Percentiles rank a stretch among this genome's conserved stretches.
Conservation (phyloP, 2,113 vertebrate genomes). For the Callaeas wilsoni region DNA sequence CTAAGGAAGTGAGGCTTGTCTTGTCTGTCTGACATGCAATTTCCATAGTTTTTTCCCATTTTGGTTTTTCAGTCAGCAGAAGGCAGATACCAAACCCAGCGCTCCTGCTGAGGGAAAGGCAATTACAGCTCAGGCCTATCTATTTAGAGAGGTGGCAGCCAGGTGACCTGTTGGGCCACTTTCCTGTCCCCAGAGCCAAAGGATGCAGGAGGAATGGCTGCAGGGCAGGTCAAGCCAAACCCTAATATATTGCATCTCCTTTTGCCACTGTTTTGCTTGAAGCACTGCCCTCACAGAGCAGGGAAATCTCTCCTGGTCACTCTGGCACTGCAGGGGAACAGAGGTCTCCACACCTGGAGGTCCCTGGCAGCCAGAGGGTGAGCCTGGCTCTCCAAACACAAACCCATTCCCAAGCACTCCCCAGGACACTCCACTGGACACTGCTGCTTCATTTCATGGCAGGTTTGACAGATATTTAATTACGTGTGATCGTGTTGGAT, state of each 20-base stretch:
- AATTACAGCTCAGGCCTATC: not conserved
- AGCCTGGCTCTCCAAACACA: not conserved
- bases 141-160: not conserved
- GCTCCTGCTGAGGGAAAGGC: not conserved
- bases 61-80: not conserved
- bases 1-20: not conserved
- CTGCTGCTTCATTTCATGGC: constrained; percentile 40
- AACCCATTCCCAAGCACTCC: not conserved
- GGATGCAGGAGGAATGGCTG: not conserved
- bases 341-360: not conserved
- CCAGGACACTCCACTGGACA: not conserved
- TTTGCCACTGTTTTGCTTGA: not conserved
- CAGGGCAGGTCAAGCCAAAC: not conserved
- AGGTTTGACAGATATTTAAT: constrained; percentile 64
- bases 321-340: not conserved
- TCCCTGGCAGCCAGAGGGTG: not conserved
- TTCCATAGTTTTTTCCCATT: not conserved
- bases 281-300: not conserved
- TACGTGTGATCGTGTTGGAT: constrained; percentile 25
- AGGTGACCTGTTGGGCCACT: not conserved
- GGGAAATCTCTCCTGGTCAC: not conserved
- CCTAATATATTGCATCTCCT: not conserved
- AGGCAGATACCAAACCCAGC: not conserved
- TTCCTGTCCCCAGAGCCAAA: not conserved
- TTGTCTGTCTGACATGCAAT: not conserved